Evolutionary conservation across 2,888 invertebrate genomes (phyloP).

Genomic region (Chymomyza fuscimana): DNA sequence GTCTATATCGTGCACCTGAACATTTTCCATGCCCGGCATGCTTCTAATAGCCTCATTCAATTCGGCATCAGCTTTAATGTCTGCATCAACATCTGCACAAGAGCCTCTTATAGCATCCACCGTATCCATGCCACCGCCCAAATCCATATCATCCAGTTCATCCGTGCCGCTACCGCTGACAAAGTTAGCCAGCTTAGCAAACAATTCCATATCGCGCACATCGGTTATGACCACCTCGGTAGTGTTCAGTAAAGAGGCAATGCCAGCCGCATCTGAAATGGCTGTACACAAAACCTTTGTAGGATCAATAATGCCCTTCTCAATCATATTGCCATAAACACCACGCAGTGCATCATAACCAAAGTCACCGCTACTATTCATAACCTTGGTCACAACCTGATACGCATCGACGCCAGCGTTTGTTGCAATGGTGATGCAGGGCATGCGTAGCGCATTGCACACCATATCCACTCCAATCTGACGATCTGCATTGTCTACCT

Average conservation of each 20-base stretch:
- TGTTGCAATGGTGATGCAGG: constrained; percentile 91
- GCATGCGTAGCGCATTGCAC: constrained; percentile 90
- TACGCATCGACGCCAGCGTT: constrained; percentile 96
- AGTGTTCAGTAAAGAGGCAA: constrained; percentile 96
- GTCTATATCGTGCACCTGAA: constrained; percentile 55
- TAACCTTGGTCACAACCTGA: constrained; percentile 94
- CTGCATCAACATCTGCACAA: constrained; percentile 40
- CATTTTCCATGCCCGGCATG: constrained; percentile 62
- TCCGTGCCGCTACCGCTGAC: constrained; percentile 85
- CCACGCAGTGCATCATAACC: constrained; percentile 94
- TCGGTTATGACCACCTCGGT: constrained; percentile 98
- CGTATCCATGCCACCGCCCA: constrained; percentile 85
- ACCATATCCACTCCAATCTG: constrained; percentile 88
- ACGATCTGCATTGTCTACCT: constrained; percentile 77
- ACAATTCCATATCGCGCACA: constrained; percentile 90
- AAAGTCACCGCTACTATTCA: constrained; percentile 86
- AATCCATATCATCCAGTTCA: constrained; percentile 49
- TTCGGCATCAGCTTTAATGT: constrained; percentile 27
- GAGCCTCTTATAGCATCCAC: constrained; percentile 87
- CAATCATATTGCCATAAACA: constrained; percentile 93
- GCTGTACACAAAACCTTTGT: constrained; percentile 94
- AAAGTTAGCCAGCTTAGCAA: constrained; percentile 84
- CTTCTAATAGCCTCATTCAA: constrained; percentile 54
- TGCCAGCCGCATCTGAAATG: constrained; percentile 95
- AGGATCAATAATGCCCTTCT: constrained; percentile 95